A percentile compares a stretch with the other conserved stretches of the same genome.
phyloP scores from a whole-genome alignment of 2,888 invertebrate species.

The Morpho achilles region DNA sequence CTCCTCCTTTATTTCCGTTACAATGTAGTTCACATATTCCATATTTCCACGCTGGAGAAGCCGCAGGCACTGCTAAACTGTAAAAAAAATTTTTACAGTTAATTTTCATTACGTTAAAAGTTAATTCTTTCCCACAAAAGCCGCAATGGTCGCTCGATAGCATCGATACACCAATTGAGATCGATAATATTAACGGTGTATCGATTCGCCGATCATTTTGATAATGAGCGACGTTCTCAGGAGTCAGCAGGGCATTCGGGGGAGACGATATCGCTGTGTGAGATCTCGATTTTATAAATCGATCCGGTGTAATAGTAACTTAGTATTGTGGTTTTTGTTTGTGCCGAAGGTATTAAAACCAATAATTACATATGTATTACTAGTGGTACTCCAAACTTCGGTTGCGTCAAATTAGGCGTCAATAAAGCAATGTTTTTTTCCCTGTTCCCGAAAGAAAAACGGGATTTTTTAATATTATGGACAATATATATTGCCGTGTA shows the following conservation, averaged over 20 bases:
- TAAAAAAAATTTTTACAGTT: no score
- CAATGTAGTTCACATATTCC: no score
- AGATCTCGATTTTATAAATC: constrained; percentile 61
- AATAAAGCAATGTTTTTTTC: no score
- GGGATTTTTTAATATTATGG: no score
- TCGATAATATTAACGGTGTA: constrained; percentile 53
- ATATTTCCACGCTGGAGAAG: no score
- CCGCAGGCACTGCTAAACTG: no score
- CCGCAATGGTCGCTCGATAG: constrained; percentile 51
- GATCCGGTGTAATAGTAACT: constrained; percentile 33
- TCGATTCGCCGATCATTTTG: constrained; percentile 41
- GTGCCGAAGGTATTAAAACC: neutral
- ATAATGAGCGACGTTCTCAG: constrained; percentile 71
- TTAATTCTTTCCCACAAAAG: constrained; percentile 53
- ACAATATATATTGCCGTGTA: no score
- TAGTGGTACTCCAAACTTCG: no score
- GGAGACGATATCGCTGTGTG: constrained; percentile 68
- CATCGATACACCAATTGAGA: constrained; percentile 58
- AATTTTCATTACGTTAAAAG: no score
- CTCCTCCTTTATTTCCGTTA: no score
- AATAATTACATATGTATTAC: neutral
- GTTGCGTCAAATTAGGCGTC: no score
- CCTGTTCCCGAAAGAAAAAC: no score
- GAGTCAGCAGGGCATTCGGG: constrained; percentile 57
- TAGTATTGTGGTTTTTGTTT: constrained; percentile 1